Percentiles rank a stretch among this genome's conserved stretches.
Evolutionary conservation across 2,888 invertebrate species (phyloP).

Genomic region (Dendrolimus pini): DNA sequence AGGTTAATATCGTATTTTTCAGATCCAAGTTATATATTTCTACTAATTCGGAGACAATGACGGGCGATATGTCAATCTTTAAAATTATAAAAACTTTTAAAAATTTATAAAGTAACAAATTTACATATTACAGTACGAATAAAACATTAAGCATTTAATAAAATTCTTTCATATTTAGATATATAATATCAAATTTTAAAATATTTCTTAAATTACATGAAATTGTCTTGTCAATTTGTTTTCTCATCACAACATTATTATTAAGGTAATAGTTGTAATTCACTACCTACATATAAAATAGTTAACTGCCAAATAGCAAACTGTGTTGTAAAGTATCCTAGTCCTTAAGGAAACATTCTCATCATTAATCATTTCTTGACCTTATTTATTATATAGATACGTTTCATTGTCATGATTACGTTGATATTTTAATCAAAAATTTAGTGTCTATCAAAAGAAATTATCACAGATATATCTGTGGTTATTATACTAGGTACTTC

Average conservation of each 20-base stretch:
- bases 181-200: not conserved
- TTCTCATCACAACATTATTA: slow-evolving; percentile 36
- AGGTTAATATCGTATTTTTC: not conserved
- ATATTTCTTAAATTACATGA: not conserved
- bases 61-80: slow-evolving; percentile 2
- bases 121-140: not conserved
- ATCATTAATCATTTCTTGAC: not conserved
- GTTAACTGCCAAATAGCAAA: slow-evolving; percentile 72
- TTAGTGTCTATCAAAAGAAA: too few species aligned
- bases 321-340: slow-evolving; percentile 66
- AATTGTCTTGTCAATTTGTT: slow-evolving; percentile 49
- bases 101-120: not conserved
- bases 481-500: too few species aligned
- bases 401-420: too few species aligned
- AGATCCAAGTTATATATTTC: not conserved
- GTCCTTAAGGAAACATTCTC: slow-evolving; percentile 46
- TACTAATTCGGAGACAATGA: not conserved
- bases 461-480: too few species aligned
- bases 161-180: not conserved
- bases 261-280: slow-evolving; percentile 33
- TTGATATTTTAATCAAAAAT: too few species aligned
- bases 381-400: not conserved
- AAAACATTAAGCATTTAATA: not conserved
- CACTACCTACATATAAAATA: slow-evolving; percentile 39
- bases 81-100: not conserved